Conservation (phyloP, 1,140 invertebrate genomes). For the Macrosteles quadrilineatus region DNA sequence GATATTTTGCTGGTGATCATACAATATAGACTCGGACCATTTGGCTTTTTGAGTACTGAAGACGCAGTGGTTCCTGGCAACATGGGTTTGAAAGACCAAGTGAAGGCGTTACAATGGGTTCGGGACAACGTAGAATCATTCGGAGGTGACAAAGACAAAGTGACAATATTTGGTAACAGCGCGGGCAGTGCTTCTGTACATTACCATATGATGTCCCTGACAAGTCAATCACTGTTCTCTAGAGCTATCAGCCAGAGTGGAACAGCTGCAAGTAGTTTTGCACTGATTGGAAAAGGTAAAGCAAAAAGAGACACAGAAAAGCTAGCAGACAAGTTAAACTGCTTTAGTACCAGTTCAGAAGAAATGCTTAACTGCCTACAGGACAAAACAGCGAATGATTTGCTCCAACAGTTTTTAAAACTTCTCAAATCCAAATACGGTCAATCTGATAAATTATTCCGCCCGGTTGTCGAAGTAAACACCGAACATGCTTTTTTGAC, state of each 20-base stretch:
- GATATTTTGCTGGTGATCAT: constrained; percentile 51
- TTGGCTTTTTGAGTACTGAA: constrained; percentile 40
- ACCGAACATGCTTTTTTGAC: neutral
- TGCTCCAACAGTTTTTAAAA: no score
- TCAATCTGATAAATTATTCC: neutral
- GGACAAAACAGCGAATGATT: neutral
- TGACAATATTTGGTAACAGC: constrained; percentile 53
- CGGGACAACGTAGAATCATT: constrained; percentile 50
- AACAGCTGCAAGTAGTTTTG: neutral
- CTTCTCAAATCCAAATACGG: neutral
- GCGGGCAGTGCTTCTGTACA: constrained; percentile 41
- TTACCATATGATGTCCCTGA: constrained; percentile 8
- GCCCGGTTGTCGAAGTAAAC: neutral
- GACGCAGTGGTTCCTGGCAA: constrained; percentile 40
- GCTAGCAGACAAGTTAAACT: neutral
- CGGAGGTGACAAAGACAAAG: constrained; percentile 46
- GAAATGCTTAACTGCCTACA: neutral
- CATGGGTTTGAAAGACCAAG: constrained; percentile 42
- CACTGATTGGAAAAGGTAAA: neutral
- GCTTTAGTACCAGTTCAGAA: neutral
- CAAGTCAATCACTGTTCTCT: constrained; percentile 16
- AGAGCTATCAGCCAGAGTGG: constrained; percentile 10
- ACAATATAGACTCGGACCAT: constrained; percentile 52
- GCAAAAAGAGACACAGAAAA: neutral
- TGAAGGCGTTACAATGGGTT: constrained; percentile 38